Conservation (phyloP, 2,797 vertebrate genomes). For the Poliocrania exsul region DNA sequence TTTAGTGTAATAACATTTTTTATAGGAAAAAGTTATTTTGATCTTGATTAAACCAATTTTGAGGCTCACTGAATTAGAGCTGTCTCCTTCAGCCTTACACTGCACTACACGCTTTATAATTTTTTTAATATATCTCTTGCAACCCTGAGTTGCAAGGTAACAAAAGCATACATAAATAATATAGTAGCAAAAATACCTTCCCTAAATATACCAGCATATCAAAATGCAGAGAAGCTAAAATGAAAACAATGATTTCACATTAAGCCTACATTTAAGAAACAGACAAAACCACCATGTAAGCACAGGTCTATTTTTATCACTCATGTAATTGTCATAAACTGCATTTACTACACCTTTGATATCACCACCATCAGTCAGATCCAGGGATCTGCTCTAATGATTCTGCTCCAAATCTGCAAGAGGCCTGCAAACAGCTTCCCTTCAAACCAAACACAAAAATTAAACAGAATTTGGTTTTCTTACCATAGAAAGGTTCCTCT, state of each 20-base stretch:
- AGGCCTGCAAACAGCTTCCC: not conserved
- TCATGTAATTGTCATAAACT: slow-evolving; percentile 17
- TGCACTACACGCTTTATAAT: not conserved
- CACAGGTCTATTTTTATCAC: slow-evolving; percentile 13
- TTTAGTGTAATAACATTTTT: not conserved
- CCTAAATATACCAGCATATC: slow-evolving; percentile 19
- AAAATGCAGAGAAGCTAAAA: slow-evolving; percentile 11
- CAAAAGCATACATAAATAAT: slow-evolving; percentile 48
- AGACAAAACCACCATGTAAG: slow-evolving; percentile 10
- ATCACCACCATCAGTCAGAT: not conserved
- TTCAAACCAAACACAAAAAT: not conserved
- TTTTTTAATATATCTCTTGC: slow-evolving; percentile 39
- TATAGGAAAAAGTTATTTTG: not conserved
- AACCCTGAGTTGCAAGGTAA: slow-evolving; percentile 46
- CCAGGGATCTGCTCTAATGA: not conserved
- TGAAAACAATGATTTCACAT: not conserved
- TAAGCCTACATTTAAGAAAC: not conserved
- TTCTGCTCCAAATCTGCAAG: not conserved
- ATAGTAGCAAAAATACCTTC: slow-evolving; percentile 26
- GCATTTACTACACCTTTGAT: slow-evolving; percentile 30
- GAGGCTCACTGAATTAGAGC: slow-evolving; percentile 1
- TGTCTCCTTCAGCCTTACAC: slow-evolving; percentile 10
- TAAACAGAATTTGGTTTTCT: rapidly evolving
- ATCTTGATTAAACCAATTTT: slow-evolving; percentile 2
- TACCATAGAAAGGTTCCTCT: not conserved